Base-by-base conservation (phyloP, 1,140 invertebrate genomes). In the Hestina assimilis region DNA sequence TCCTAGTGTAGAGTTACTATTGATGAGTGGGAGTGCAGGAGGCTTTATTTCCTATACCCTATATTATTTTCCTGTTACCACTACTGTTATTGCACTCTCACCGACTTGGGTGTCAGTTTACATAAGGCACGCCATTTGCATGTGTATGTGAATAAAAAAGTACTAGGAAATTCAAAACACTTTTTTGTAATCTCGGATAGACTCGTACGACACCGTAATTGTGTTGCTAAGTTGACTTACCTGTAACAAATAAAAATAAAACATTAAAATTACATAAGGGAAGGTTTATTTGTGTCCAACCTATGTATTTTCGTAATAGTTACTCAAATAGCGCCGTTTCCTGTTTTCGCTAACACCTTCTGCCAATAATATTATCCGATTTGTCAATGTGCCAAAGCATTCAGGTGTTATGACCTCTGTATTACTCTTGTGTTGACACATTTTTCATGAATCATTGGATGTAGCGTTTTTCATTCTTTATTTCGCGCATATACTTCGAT, bases 331-430 rank as follows among this genome's bases (percentile, higher is more conserved):
- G 71, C 64, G 52, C 33, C 55, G 75, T 85, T 84, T 85, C 81
- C 79, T 85, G 79, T 78, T 76, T 75, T 73, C 70, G 61, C 59
- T 64, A 55, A 59, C 60, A 45, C 57, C 63, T 61, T 64, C 50
- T 50, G 46, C 29, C 50, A 61, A 71, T n/a, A n/a, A n/a, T 58
- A 58, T 82, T 81, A 85, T 72, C 74, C 72, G 79, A 82, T 52
- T 83, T 85, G 81, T 76, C 79, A 76, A 42, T 15, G 20, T 75
- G 81, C 81, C 81, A 84, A 20, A 77, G 24, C 59, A 67, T 54
- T 76, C 74, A 81, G 79, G 81, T 83, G 81, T 75, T 74, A 59
- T 63, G 67, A 79, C 74, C 71, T 73, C 66, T 59, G 61, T 54
- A 46, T 59, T 53, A 66, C 61, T 50, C 28, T 55, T 64, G 68